phyloP scores from a whole-genome alignment of 2,888 invertebrate species.

The Macrophya annulata region DNA sequence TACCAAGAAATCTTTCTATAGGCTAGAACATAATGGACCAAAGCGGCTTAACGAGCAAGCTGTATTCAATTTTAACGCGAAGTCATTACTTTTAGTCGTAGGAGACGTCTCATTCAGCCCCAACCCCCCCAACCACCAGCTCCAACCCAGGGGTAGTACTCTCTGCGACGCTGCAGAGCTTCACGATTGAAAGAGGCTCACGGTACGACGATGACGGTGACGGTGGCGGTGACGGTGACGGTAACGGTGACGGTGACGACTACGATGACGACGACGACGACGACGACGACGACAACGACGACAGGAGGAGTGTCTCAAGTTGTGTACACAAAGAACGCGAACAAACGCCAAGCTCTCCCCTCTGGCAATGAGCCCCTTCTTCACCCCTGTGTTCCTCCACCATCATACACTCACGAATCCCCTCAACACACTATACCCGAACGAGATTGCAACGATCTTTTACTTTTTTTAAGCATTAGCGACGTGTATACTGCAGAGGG shows the following conservation, averaged over 20 bases:
- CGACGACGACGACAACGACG: constrained; percentile 53
- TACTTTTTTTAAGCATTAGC: constrained; percentile 7
- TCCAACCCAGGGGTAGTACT: neutral
- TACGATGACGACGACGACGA: constrained; percentile 55
- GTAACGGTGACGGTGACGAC: constrained; percentile 49
- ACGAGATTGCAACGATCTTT: constrained; percentile 50
- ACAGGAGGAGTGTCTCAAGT: constrained; percentile 52
- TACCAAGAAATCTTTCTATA: constrained; percentile 54
- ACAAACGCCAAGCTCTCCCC: constrained; percentile 34
- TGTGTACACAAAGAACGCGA: constrained; percentile 52
- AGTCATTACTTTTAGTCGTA: constrained; percentile 68
- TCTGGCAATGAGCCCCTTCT: constrained; percentile 40
- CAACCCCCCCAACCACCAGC: too few species aligned
- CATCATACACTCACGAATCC: constrained; percentile 14
- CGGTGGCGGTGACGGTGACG: constrained; percentile 47
- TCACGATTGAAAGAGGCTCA: constrained; percentile 52
- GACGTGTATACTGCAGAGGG: constrained; percentile 4
- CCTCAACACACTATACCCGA: neutral
- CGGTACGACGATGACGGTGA: constrained; percentile 62
- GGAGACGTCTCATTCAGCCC: constrained; percentile 46
- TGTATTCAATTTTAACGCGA: constrained; percentile 74
- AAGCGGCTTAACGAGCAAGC: constrained; percentile 71
- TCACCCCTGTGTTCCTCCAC: neutral
- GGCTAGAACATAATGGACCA: constrained; percentile 67
- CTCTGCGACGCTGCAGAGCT: neutral